Evolutionary conservation across 2,888 invertebrate species (phyloP), one percentile per base, ranked within the genome.

Genomic region (Hypselothyrea guttata): DNA sequence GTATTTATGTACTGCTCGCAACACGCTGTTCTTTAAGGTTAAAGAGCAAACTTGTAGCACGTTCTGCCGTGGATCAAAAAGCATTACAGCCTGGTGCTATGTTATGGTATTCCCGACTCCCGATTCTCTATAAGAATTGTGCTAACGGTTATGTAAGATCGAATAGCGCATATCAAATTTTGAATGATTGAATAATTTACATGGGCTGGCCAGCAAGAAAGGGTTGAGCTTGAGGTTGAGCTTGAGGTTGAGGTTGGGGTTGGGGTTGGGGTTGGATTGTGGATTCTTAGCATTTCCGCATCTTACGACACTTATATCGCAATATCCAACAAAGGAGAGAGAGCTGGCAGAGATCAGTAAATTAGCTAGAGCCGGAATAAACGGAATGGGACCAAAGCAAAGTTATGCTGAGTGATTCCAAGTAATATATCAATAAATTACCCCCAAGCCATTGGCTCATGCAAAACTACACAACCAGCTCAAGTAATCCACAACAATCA

Each of bases 381-480:
- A 63, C 59, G 52, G 53, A 71, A 75, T 70, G 69, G 49, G 64
- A 75, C 55, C 71, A 68, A 60, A 60, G 22, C 47, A 83, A 81
- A 85, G 85, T 70, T 84, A 84, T 83, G 78, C 85, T 83, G 81
- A 87, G 78, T 87, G 83, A 86, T 86, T 85, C 75, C 58, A 55
- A 77, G 69, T 75, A 79, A 84, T 88, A 88, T 74, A 87, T 86
- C 87, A 87, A 87, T 88, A 87, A 87, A 87, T 87, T 87, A 88
- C 74, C 51, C 74, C 49, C 68, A 63, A 44, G 66, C 55, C 57
- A 55, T 16, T 37, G 30, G 38, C 70, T 64, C 66, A 77, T 84
- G 77, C 75, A 74, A 84, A 84, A 51, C 58, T 49, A 38, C 33
- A 31, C 41, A 45, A 38, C 46, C 73, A 62, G 70, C 65, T 64